These are phyloP conservation scores for Oophaga pumilio DNA, from an alignment of 2,113 vertebrate species.

Conservation along the genomic window DNA sequence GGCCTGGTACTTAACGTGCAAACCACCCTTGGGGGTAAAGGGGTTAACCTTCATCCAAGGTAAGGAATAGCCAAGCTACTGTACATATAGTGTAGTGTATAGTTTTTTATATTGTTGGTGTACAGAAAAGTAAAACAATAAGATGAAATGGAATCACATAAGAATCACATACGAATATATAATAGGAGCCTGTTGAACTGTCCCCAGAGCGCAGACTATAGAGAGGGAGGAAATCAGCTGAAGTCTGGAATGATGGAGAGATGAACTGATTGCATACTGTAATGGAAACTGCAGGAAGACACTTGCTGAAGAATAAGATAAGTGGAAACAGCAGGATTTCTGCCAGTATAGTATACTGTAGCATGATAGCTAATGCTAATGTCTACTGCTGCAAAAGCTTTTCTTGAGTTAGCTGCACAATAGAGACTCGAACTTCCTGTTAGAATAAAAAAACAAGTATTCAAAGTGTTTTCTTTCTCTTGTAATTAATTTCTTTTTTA, in stretches of 20 bases:
- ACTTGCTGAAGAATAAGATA: slow-evolving; percentile 59
- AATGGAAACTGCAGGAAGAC: slow-evolving; percentile 59
- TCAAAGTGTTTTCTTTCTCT: background rate
- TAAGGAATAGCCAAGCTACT: no score
- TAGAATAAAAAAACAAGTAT: background rate
- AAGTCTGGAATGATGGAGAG: slow-evolving; percentile 52
- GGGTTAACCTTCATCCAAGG: no score
- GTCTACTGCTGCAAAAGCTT: slow-evolving; percentile 26
- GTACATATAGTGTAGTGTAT: background rate
- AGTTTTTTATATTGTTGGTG: background rate
- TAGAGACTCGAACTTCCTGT: background rate
- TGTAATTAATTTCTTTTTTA: background rate
- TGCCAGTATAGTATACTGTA: slow-evolving; percentile 50
- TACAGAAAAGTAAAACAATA: slow-evolving; percentile 31
- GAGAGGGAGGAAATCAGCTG: slow-evolving; percentile 44
- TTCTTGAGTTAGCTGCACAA: slow-evolving; percentile 7
- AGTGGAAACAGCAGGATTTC: slow-evolving; percentile 58
- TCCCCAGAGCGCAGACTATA: slow-evolving; percentile 21
- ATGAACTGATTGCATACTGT: slow-evolving; percentile 58
- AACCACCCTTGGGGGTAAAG: no score
- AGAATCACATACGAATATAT: slow-evolving; percentile 19
- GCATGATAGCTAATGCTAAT: slow-evolving; percentile 56
- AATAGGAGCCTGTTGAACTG: slow-evolving; percentile 43
- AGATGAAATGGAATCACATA: background rate
- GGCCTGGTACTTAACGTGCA: no score